Evolutionary conservation across 2,888 invertebrate species (phyloP), one percentile per base, ranked within the genome.

Genomic region (Ctenicera cuprea): DNA sequence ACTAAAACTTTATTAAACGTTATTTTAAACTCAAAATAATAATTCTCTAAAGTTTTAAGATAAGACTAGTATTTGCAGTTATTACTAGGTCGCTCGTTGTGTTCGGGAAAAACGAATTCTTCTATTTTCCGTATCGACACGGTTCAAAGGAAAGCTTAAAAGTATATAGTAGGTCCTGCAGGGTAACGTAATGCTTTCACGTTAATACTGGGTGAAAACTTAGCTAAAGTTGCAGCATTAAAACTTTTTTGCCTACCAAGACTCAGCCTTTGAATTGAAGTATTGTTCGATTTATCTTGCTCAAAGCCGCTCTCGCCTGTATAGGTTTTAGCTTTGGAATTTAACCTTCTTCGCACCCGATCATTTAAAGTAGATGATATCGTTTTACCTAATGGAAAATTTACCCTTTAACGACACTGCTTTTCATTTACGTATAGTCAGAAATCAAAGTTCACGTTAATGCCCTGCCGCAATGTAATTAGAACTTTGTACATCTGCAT

Each of bases 211-310:
- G 64, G 12, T 37, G 64, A 33, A 63, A 50, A 64, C 48, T 50
- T 50, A 20, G 64, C 33, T 33, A n/a, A 64, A 64, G 64, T 64
- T 64, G 45, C 64, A 30, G 64, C 64, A 64, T 64, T 64, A 64
- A 64, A 64, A 64, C 64, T 64, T 64, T 64, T 64, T 64, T 64
- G 64, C 64, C 48, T 45, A 50, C 64, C 37, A 50, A 50, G 64
- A 50, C 14, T 26, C 30, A 37, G 45, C 64, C 64, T 50, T 43
- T 64, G 45, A 64, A 64, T 48, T 48, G 48, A 30, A 48, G 64
- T 50, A 64, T 64, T 48, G 48, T 64, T 45, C 64, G 50, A 64
- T 64, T 64, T 64, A 64, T 64, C 64, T 64, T 43, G n/a, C n/a
- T 62, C 43, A 38, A 43, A 43, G 11, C 14, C 14, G 41, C n/a